Evolutionary conservation across 2,888 invertebrate genomes (phyloP), one percentile per base, ranked within the genome.

Genomic region (Camptogramma bilineatum): DNA sequence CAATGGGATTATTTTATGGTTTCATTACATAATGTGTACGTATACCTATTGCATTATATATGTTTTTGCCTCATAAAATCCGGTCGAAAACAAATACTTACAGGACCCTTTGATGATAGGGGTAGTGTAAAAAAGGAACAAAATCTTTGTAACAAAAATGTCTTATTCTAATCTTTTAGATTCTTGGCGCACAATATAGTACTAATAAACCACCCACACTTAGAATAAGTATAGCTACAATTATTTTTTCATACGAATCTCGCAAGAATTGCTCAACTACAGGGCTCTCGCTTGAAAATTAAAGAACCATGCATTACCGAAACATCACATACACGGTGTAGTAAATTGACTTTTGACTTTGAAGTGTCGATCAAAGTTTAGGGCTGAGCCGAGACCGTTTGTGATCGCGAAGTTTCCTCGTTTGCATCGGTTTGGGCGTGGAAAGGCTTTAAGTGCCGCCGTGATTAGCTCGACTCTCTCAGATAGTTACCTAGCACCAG

Each of bases 351-450:
- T 83, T 79, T 77, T 78, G 83, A 83, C 85, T 88, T 87, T 84
- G 81, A 87, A 90, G 87, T 85, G 85, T 82, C 84, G 85, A 86
- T 89, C 86, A 86, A 89, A 88, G 87, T 88, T 84, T 83, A 81
- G 80, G 83, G 84, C 85, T 83, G 82, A 79, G 86, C 82, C 81
- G 81, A 82, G 81, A 80, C 80, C 82, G 84, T 88, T 87, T 85
- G 85, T 81, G 83, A 85, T 84, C 83, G 78, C 80, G 75, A 89
- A 90, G 85, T 90, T 89, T 87, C 79, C 85, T 89, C 87, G 87
- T 91, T 90, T 89, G 86, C 87, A 90, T 90, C 82, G 87, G 85
- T 88, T 84, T 84, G 80, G 85, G 82, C 83, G 81, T 79, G 80
- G 81, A 84, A 87, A 86, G 85, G 87, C 86, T 85, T 84, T 78